phyloP scores from a whole-genome alignment of 2,113 vertebrate genomes.

The Chlamydotis undulata region DNA sequence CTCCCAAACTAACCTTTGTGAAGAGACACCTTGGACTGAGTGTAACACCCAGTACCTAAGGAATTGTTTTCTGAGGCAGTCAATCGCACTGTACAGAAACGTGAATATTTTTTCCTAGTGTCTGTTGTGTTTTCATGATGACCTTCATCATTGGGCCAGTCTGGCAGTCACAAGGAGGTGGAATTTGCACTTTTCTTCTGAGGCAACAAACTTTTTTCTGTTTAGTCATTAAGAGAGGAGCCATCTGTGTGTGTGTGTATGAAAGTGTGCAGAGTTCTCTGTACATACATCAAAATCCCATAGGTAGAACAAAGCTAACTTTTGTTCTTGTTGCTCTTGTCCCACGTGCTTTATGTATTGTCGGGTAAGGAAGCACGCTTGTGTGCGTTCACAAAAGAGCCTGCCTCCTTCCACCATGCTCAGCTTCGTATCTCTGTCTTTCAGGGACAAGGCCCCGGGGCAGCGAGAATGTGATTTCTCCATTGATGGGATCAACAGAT shows the following conservation, averaged over 20 bases:
- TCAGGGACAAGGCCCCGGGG: slow-evolving; percentile 96
- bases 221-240: background rate
- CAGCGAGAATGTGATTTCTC: slow-evolving; percentile 96
- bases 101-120: background rate
- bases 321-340: background rate
- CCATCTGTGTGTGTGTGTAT: fast-evolving
- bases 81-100: fast-evolving
- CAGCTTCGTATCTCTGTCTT: background rate
- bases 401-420: background rate
- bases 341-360: fast-evolving
- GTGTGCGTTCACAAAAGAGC: background rate
- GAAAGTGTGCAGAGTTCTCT: background rate
- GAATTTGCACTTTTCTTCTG: background rate
- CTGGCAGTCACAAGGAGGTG: background rate
- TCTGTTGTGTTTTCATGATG: background rate
- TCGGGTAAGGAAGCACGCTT: fast-evolving
- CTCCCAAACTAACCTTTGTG: fast-evolving
- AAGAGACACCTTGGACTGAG: background rate
- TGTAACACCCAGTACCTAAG: background rate
- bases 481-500: slow-evolving; percentile 95
- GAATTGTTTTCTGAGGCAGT: background rate
- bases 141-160: background rate
- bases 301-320: background rate
- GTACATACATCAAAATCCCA: background rate
- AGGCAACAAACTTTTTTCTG: background rate